Percentiles rank a stretch among this genome's conserved stretches.
Evolutionary conservation across 2,797 vertebrate genomes (phyloP).

Genomic region (Melanotaenia parkinsoni): DNA sequence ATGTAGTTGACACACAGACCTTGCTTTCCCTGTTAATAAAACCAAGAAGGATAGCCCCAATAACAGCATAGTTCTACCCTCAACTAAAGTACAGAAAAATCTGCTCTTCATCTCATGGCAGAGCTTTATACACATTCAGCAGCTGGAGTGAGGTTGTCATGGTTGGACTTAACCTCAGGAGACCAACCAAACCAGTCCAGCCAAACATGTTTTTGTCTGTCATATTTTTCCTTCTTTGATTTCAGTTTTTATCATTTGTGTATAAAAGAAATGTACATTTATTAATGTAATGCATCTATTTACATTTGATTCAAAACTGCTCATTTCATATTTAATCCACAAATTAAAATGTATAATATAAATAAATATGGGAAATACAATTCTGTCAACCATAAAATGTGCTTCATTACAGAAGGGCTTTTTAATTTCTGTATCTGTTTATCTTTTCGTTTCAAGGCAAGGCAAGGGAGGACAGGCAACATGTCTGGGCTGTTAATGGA

Average conservation of each 20-base stretch:
- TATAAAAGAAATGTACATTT: not conserved
- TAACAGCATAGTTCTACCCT: constrained; percentile 61
- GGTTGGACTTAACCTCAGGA: constrained; percentile 42
- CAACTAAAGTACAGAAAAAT: constrained; percentile 17
- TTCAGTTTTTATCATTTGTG: not conserved
- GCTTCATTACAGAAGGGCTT: too few species aligned
- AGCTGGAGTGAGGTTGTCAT: constrained; percentile 34
- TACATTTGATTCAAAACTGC: too few species aligned
- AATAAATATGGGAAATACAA: too few species aligned
- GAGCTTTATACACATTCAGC: constrained; percentile 57
- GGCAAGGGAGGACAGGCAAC: too few species aligned
- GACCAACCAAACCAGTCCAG: constrained; percentile 40
- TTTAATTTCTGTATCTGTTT: too few species aligned
- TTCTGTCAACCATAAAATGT: too few species aligned
- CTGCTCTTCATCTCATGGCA: not conserved
- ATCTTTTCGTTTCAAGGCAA: too few species aligned
- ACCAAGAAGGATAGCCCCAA: constrained; percentile 59
- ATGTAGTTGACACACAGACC: constrained; percentile 63
- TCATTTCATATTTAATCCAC: too few species aligned
- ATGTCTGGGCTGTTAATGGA: too few species aligned
- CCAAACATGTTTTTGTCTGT: constrained; percentile 9
- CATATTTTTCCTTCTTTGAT: constrained; percentile 21
- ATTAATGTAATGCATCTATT: too few species aligned
- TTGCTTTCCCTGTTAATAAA: constrained; percentile 53
- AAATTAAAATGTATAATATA: too few species aligned